phyloP scores from a whole-genome alignment of 1,140 invertebrate genomes.

The Campoletis sonorensis region DNA sequence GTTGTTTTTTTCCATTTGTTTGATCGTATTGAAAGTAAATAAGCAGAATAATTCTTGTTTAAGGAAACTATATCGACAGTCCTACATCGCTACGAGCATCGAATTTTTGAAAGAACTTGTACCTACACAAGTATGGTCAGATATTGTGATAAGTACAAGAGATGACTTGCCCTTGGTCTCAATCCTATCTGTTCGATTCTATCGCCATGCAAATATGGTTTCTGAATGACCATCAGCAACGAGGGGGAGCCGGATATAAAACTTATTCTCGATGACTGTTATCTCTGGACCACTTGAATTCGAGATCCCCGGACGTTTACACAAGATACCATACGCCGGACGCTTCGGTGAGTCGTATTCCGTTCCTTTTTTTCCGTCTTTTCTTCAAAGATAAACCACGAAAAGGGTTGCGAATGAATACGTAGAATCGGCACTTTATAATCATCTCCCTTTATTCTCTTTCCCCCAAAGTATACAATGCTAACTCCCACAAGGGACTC shows the following conservation, averaged over 20 bases:
- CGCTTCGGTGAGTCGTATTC: constrained; percentile 37
- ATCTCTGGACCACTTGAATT: constrained; percentile 51
- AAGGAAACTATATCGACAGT: too few relatives aligned
- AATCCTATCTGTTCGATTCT: constrained; percentile 65
- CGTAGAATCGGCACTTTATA: constrained; percentile 19
- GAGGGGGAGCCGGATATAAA: constrained; percentile 54
- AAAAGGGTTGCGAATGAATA: constrained; percentile 20
- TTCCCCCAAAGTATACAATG: background rate
- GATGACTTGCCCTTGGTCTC: constrained; percentile 55
- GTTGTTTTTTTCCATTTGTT: too few relatives aligned
- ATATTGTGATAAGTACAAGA: constrained; percentile 59
- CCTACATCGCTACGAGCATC: too few relatives aligned
- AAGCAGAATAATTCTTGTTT: too few relatives aligned
- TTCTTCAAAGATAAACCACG: constrained; percentile 41
- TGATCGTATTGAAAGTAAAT: too few relatives aligned
- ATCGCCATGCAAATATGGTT: constrained; percentile 62
- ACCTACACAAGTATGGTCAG: constrained; percentile 41
- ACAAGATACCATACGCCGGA: constrained; percentile 58
- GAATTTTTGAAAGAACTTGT: too few relatives aligned
- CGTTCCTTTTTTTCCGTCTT: constrained; percentile 60
- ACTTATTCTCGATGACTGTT: constrained; percentile 59
- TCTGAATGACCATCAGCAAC: constrained; percentile 62
- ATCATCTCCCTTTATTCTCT: background rate
- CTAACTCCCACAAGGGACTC: background rate
- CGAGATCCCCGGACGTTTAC: constrained; percentile 63